Conservation (phyloP, 2,797 vertebrate species). For the Sibirionetta formosa region DNA sequence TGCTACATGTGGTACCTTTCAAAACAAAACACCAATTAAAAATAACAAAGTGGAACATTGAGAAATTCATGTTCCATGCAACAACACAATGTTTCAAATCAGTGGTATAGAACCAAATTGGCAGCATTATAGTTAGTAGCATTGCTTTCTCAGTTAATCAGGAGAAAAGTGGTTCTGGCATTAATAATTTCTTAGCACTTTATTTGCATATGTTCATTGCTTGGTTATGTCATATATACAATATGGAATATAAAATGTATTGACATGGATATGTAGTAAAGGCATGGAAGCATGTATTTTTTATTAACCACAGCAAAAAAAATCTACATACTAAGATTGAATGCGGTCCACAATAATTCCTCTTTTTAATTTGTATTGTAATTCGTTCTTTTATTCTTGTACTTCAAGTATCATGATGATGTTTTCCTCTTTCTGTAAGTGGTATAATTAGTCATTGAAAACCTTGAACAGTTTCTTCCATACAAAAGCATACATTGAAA, state of each 20-base stretch:
- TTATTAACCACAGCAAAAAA: background rate
- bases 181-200: background rate
- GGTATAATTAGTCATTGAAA: background rate
- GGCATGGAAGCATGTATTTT: background rate
- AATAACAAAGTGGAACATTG: slow-evolving; percentile 31
- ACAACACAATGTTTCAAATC: slow-evolving; percentile 25
- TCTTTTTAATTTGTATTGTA: background rate
- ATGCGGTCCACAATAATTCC: slow-evolving; percentile 10
- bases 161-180: slow-evolving; percentile 17
- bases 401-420: background rate
- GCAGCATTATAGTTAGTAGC: slow-evolving; percentile 21
- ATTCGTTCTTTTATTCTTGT: background rate
- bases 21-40: slow-evolving; percentile 62
- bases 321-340: background rate
- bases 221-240: background rate
- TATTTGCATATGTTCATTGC: background rate
- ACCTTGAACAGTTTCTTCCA: background rate
- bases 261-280: background rate
- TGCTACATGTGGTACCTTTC: slow-evolving; percentile 17
- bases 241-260: background rate
- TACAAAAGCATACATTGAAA: background rate
- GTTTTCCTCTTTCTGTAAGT: background rate
- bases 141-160: background rate
- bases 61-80: slow-evolving; percentile 22
- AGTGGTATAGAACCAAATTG: background rate